Percentiles rank a stretch among this genome's conserved stretches.
phyloP scores from a whole-genome alignment of 2,888 invertebrate species.

The Candidula unifasciata region DNA sequence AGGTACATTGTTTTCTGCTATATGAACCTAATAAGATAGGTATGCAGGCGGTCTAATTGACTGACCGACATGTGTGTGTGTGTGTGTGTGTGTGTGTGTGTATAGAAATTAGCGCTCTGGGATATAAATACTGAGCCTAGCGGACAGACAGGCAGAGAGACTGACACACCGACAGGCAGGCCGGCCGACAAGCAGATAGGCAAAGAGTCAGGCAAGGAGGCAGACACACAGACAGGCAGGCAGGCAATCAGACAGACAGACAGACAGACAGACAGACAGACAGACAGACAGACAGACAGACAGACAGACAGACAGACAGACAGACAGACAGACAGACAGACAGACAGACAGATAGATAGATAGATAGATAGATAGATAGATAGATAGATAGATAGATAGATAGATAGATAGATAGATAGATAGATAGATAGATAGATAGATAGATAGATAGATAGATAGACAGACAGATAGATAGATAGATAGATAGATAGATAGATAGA shows the following conservation, averaged over 20 bases:
- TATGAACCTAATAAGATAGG: no score
- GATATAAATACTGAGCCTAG: no score
- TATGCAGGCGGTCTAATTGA: no score
- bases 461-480: no score
- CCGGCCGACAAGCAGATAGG: not conserved
- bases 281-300: not conserved
- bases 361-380: not conserved
- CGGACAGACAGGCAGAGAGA: no score
- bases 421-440: no score
- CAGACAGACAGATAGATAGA: not conserved
- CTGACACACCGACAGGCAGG: not conserved
- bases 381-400: not conserved
- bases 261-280: not conserved
- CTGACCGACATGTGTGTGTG: no score
- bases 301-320: not conserved
- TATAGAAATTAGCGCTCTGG: no score
- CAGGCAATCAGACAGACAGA: not conserved
- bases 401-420: not conserved
- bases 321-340: not conserved
- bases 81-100: no score
- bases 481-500: not conserved
- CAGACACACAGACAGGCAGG: not conserved
- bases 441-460: not conserved
- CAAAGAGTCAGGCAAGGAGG: not conserved
- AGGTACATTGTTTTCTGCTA: no score